phyloP scores from a whole-genome alignment of 2,888 invertebrate species.

The Hirtodrosophila histrioides region DNA sequence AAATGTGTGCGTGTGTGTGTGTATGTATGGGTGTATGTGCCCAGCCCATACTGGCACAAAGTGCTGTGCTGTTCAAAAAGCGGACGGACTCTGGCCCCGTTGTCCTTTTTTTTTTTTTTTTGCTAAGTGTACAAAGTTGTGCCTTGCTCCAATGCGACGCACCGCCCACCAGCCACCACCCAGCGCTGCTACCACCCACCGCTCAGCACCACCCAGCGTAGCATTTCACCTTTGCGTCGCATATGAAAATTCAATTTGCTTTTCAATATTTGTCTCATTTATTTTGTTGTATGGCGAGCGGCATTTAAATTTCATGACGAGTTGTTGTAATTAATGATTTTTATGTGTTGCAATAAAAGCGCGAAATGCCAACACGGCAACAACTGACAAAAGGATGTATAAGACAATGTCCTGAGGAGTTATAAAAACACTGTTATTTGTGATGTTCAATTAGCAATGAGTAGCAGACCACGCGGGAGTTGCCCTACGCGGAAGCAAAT shows the following conservation, averaged over 20 bases:
- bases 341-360: slow-evolving; percentile 72
- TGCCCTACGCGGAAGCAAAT: too few relatives aligned
- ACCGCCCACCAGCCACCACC: slow-evolving; percentile 7
- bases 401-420: slow-evolving; percentile 26
- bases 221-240: slow-evolving; percentile 58
- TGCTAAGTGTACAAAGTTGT: slow-evolving; percentile 54
- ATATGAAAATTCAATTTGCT: slow-evolving; percentile 77
- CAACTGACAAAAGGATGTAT: slow-evolving; percentile 16
- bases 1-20: slow-evolving; percentile 15
- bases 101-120: slow-evolving; percentile 15
- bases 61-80: slow-evolving; percentile 66
- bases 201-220: background rate
- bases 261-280: slow-evolving; percentile 73
- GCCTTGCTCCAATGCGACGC: slow-evolving; percentile 14
- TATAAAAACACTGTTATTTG: slow-evolving; percentile 41
- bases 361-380: slow-evolving; percentile 34
- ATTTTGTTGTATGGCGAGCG: slow-evolving; percentile 55
- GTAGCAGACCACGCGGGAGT: background rate
- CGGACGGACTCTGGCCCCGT: slow-evolving; percentile 20
- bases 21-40: slow-evolving; percentile 7
- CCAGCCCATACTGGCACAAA: slow-evolving; percentile 43
- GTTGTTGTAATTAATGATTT: slow-evolving; percentile 79
- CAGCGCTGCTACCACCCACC: background rate
- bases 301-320: slow-evolving; percentile 75
- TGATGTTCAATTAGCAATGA: slow-evolving; percentile 44